A percentile compares a stretch with the other conserved stretches of the same genome.
Evolutionary conservation across 2,888 invertebrate genomes (phyloP).

Genomic region (Bugulina stolonifera): DNA sequence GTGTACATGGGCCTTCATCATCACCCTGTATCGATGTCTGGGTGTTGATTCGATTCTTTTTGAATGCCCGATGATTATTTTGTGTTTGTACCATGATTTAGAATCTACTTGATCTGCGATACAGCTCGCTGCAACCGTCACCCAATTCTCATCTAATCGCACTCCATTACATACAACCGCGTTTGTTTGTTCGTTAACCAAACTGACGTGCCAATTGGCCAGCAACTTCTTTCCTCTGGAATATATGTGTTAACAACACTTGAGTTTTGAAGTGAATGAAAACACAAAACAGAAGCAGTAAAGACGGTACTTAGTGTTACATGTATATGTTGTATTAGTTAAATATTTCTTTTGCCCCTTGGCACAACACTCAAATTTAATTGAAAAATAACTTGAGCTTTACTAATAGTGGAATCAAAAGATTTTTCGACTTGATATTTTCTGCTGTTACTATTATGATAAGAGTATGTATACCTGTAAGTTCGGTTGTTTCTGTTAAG

Average conservation of each 20-base stretch:
- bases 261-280: too few species aligned
- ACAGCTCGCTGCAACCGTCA: background rate
- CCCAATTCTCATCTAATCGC: background rate
- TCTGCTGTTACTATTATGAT: too few species aligned
- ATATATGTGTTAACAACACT: background rate
- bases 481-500: too few species aligned
- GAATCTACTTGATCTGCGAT: background rate
- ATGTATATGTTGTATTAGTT: too few species aligned
- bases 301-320: too few species aligned
- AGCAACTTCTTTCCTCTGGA: conserved; percentile 10
- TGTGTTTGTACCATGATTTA: background rate
- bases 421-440: too few species aligned
- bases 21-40: background rate
- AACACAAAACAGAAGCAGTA: too few species aligned
- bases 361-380: too few species aligned
- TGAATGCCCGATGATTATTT: background rate
- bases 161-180: background rate
- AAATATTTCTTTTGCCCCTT: too few species aligned
- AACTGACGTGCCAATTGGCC: conserved; percentile 10
- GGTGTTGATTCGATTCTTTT: background rate
- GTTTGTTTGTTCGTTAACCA: background rate
- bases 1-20: background rate
- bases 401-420: too few species aligned
- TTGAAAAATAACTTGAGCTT: too few species aligned
- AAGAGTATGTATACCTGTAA: too few species aligned